These are phyloP conservation scores for Apocrypta bakeri DNA, from an alignment of 1,140 invertebrate species.

Conservation along the genomic window DNA sequence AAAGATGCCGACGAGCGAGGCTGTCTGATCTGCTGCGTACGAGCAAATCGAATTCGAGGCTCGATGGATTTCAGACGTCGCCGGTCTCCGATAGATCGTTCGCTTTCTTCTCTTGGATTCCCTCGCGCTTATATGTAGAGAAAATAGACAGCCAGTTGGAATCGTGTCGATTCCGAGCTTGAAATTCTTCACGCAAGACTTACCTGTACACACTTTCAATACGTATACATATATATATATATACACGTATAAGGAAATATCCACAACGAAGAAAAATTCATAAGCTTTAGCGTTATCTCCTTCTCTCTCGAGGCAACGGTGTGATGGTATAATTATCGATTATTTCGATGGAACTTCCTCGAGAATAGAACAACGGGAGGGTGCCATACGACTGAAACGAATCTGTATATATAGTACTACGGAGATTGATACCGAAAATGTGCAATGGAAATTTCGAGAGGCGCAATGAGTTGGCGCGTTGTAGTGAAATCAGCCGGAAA, in stretches of 20 bases:
- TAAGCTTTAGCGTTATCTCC: not conserved
- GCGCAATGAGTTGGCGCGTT: not conserved
- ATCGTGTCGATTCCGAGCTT: not conserved
- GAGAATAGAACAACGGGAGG: too few relatives aligned
- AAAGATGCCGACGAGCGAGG: not conserved
- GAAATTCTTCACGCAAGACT: not conserved
- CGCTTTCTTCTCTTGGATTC: not conserved
- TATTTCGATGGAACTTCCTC: too few relatives aligned
- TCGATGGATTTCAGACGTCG: not conserved
- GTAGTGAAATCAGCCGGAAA: not conserved
- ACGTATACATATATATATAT: not conserved
- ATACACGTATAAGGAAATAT: too few relatives aligned
- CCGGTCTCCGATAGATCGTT: not conserved
- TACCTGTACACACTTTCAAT: not conserved
- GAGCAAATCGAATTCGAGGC: constrained; percentile 15
- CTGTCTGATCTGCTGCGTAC: not conserved
- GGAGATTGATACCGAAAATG: not conserved
- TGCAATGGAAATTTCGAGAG: not conserved
- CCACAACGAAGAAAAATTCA: not conserved
- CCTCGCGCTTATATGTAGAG: not conserved
- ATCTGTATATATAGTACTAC: not conserved
- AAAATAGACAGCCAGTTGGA: constrained; percentile 4
- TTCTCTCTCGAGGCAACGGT: not conserved
- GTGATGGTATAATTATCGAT: not conserved
- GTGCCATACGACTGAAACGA: too few relatives aligned